These are phyloP conservation scores for Temnothorax nylanderi DNA, from an alignment of 1,140 invertebrate species.

Conservation along the genomic window DNA sequence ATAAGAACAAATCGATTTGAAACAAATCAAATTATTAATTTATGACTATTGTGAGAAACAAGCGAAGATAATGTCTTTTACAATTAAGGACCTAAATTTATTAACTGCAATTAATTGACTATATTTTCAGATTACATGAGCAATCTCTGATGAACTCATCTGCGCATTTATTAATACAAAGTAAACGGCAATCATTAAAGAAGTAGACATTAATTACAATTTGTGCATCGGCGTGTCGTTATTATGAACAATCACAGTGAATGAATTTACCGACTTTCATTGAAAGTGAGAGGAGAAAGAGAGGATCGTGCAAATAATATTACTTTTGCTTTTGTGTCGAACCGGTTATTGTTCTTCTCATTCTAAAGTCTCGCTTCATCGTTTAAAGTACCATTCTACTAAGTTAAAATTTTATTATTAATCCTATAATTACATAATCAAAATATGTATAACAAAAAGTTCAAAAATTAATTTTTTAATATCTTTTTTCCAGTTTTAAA, in stretches of 20 bases:
- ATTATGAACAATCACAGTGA: not conserved
- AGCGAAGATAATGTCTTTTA: not conserved
- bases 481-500: not conserved
- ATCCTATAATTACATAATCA: not conserved
- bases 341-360: conserved; percentile 72
- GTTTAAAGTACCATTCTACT: not conserved
- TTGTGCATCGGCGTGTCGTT: not conserved
- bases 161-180: not conserved
- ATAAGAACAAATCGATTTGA: not conserved
- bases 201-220: conserved; percentile 34
- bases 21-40: not conserved
- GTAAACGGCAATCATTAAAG: conserved; percentile 42
- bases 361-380: not conserved
- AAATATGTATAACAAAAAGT: not conserved
- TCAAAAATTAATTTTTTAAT: not conserved
- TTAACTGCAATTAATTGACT: not conserved
- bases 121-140: conserved; percentile 6
- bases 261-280: conserved; percentile 41
- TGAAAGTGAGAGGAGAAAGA: conserved; percentile 76
- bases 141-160: not conserved
- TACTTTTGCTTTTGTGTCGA: conserved; percentile 77
- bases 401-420: not conserved
- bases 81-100: not conserved
- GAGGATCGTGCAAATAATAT: conserved; percentile 72
- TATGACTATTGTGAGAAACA: not conserved